These are phyloP conservation scores for Albula glossodonta DNA, from an alignment of 2,113 vertebrate genomes.

Conservation along the genomic window DNA sequence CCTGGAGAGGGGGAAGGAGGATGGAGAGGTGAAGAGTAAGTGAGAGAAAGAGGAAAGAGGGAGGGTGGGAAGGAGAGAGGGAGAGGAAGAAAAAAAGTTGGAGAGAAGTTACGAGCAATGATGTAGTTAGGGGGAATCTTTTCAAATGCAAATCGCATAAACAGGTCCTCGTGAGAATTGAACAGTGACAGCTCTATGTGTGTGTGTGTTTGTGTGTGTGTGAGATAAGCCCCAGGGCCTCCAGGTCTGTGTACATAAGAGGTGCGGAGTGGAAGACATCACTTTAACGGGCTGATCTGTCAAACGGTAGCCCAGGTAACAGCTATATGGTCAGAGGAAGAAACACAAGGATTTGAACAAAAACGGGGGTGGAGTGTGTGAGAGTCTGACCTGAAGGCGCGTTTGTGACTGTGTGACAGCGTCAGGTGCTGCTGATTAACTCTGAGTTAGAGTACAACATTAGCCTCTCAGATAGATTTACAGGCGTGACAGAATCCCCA, in stretches of 20 bases:
- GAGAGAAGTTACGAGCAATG: no score
- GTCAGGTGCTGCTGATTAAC: background rate
- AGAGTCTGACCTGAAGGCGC: background rate
- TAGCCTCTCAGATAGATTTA: no score
- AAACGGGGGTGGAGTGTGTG: background rate
- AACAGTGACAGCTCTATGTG: background rate
- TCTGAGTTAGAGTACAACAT: background rate
- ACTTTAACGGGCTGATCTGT: background rate
- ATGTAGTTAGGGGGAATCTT: background rate
- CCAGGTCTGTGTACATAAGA: background rate
- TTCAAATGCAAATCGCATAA: background rate
- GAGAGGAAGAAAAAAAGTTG: no score
- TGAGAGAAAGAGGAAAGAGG: no score
- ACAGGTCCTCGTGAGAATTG: background rate
- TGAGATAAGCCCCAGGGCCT: background rate
- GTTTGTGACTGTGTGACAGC: background rate
- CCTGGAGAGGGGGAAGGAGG: constrained; percentile 40
- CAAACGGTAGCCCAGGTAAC: background rate
- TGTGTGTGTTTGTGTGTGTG: background rate
- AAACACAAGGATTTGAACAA: background rate
- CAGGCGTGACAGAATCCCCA: no score
- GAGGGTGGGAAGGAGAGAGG: no score
- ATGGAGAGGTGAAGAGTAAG: background rate
- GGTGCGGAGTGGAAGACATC: background rate
- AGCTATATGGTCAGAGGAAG: background rate